Base-by-base conservation (phyloP, 2,113 vertebrate genomes). In the Mirounga angustirostris region DNA sequence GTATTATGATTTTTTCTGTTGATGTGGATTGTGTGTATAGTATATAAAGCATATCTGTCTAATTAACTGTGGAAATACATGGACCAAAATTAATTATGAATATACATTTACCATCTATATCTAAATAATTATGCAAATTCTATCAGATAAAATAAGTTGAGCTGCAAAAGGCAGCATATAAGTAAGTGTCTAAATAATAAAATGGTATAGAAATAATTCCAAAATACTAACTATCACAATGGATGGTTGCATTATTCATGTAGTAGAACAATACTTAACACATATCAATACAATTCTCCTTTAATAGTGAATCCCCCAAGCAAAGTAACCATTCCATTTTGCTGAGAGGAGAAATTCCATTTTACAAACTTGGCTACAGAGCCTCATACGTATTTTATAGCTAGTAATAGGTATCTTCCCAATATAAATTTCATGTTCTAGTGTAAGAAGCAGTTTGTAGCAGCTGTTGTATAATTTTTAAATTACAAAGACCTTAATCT, bases 401-500 rank as follows among this genome's bases (percentile, higher is more conserved):
- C 54, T 59, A 56, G 97, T 93, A 91, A 94, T 89, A 96, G 95
- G 96, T 91, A 93, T 89, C 95, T 91, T 97, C 79, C 91, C 93
- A 89, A 94, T 81, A 96, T 87, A 93, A 94, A 97, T 94, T 93
- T 63, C 93, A 50, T 65, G 89, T 97, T 95, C 91, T 61, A 54
- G 43, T 26, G 69, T 83, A 80, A 94, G 93, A 67, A 94, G 67
- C 26, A 28, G 50, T 94, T 96, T 40, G 3, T 67, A 76, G 81
- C 95, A 98, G 94, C 89, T 97, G 93, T 54, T 93, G 95, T 52
- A 92, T 96, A 95, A 97, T 97, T 97, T 97, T 97, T 93, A 95
- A 96, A 97, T 97, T 91, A 98, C 93, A 89, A 93, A 97, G 71
- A 89, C 43, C 82, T 97, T 97, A 87, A 97, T 98, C 93, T 97